Evolutionary conservation across 2,113 vertebrate genomes (phyloP), one percentile per base, ranked within the genome.

Genomic region (Passer montanus): DNA sequence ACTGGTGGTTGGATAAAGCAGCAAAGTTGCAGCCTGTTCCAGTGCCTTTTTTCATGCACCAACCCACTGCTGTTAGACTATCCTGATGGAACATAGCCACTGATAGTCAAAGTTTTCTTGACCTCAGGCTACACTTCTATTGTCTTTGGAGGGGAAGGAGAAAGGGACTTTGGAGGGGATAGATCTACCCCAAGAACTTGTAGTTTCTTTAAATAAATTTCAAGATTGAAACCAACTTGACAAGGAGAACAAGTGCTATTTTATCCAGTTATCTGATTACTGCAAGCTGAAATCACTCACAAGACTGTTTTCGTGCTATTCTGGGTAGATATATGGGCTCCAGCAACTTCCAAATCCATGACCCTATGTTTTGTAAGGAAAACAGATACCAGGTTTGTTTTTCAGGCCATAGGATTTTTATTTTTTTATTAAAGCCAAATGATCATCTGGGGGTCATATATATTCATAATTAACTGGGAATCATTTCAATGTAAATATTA

Each of bases 381-480:
- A 96, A 89, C 7, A 93, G 56, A 79, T 79, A 86, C 8, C 49
- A 77, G n/a, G 30, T 44, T 76, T 93, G 33, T 86, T 83, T 95
- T 92, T 59, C 60, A 33, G 21, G 74, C 28, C 43, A 90, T 8
- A 79, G 11, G 70, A 88, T 18, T 41, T 52, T 76, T 17, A 52
- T 75, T 43, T 52, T 60, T 75, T 4, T 46, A 91, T 76, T 76
- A 86, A 94, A 94, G 26, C 43, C 78, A 97, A 96, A 89, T 94
- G 37, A 91, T 85, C 43, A 85, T 85, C 95, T 97, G 70, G 26
- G 22, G 27, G 12, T 72, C 75, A 94, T 96, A 93, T 87, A 92
- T 96, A 95, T 96, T 95, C 59, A 93, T 95, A 93, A 96, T 86
- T 84, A 81, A 95, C 93, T 95, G 83, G 37, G 78, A 97, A 88